Conservation (phyloP, 2,888 invertebrate species). For the Andrena bucephala region DNA sequence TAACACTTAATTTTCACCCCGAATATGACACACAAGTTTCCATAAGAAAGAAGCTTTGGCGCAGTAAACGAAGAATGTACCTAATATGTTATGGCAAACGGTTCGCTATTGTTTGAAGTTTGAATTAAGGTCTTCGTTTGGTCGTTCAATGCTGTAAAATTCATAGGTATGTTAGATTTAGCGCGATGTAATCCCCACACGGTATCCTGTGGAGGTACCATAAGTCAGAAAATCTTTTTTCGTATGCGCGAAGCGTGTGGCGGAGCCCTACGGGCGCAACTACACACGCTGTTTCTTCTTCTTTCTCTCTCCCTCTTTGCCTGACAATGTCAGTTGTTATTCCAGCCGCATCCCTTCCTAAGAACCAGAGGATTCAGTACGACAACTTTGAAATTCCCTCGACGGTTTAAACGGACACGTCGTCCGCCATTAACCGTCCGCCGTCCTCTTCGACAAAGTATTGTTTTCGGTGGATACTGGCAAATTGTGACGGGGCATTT, state of each 20-base stretch:
- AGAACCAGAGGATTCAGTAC: constrained; percentile 78
- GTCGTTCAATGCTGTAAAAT: constrained; percentile 4
- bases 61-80: too few relatives aligned
- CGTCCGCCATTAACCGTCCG: constrained; percentile 58
- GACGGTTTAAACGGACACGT: constrained; percentile 65
- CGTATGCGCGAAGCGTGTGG: constrained; percentile 78
- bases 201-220: constrained; percentile 53
- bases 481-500: constrained; percentile 18
- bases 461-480: constrained; percentile 53
- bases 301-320: constrained; percentile 13
- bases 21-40: too few relatives aligned
- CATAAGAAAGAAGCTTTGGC: not conserved
- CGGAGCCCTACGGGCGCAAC: constrained; percentile 60
- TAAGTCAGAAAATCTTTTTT: constrained; percentile 74
- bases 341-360: constrained; percentile 79
- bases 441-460: constrained; percentile 45
- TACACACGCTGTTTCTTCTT: constrained; percentile 7
- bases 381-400: constrained; percentile 78
- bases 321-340: constrained; percentile 76
- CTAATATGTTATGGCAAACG: too few relatives aligned
- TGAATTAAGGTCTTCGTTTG: not conserved
- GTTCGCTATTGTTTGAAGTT: constrained; percentile 4
- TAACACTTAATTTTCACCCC: too few relatives aligned
- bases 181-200: constrained; percentile 51
- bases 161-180: constrained; percentile 56